These are phyloP conservation scores for Smittia sp. DNA, from an alignment of 2,888 invertebrate genomes.

Conservation along the genomic window DNA sequence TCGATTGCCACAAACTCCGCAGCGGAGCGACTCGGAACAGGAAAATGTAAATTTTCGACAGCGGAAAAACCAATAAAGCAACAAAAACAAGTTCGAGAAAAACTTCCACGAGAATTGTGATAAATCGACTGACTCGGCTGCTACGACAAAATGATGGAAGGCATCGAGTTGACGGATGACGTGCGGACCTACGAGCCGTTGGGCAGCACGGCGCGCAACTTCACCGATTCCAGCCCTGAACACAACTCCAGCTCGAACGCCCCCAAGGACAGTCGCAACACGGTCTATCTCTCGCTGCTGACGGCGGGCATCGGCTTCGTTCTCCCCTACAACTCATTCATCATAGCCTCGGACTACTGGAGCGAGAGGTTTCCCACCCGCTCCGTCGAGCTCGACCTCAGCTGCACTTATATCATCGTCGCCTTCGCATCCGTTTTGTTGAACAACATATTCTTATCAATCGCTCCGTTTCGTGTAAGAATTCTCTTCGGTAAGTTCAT, in stretches of 20 bases:
- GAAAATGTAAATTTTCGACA: slow-evolving; percentile 13
- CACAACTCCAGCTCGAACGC: slow-evolving; percentile 49
- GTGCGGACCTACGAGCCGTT: slow-evolving; percentile 20
- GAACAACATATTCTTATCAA: slow-evolving; percentile 80
- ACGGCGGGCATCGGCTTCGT: slow-evolving; percentile 87
- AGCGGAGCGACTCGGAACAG: not conserved
- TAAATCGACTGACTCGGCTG: not conserved
- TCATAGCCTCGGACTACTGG: slow-evolving; percentile 92
- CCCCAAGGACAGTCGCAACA: slow-evolving; percentile 52
- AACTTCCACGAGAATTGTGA: not conserved
- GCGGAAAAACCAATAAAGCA: slow-evolving; percentile 15
- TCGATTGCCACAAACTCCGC: not conserved
- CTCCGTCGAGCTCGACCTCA: slow-evolving; percentile 89
- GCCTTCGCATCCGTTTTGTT: slow-evolving; percentile 82
- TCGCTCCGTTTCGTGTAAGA: slow-evolving; percentile 75
- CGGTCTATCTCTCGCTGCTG: slow-evolving; percentile 58
- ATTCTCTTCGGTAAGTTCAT: slow-evolving; percentile 73
- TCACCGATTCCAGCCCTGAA: not conserved
- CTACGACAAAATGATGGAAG: slow-evolving; percentile 33
- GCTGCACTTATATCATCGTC: slow-evolving; percentile 84
- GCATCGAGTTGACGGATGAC: slow-evolving; percentile 26
- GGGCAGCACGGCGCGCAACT: slow-evolving; percentile 7
- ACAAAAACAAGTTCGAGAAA: not conserved
- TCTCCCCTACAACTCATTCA: slow-evolving; percentile 90
- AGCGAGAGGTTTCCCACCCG: slow-evolving; percentile 78